Evolutionary conservation across 2,113 vertebrate species (phyloP).

Genomic region (Pogonocichla stellata): DNA sequence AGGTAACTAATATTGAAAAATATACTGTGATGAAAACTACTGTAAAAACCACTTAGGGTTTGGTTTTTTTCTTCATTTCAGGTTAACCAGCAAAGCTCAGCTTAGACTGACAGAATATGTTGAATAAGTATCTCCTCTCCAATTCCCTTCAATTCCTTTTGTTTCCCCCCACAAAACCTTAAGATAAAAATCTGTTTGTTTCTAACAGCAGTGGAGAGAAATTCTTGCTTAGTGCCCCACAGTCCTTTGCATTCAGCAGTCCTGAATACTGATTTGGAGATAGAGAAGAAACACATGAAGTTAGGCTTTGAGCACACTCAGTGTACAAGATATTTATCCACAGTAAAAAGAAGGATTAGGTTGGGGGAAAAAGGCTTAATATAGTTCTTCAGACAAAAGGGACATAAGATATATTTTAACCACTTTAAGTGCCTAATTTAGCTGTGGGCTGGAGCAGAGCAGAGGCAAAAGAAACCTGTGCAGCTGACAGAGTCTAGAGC

Average conservation of each 20-base stretch:
- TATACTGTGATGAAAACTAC: neutral
- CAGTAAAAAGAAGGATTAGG: neutral
- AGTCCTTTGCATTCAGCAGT: neutral
- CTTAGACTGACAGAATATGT: neutral
- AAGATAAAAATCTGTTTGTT: neutral
- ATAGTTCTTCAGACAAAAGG: neutral
- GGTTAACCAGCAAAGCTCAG: neutral
- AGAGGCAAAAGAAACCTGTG: neutral
- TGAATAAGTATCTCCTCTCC: neutral
- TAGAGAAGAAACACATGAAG: neutral
- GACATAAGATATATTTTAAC: neutral
- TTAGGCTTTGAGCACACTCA: neutral
- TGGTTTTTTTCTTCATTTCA: neutral
- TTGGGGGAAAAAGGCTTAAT: neutral
- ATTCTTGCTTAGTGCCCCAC: neutral
- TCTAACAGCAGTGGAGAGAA: neutral
- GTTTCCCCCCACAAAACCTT: accelerated
- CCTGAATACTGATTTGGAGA: neutral
- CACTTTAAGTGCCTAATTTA: neutral
- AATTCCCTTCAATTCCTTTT: neutral
- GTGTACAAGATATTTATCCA: neutral
- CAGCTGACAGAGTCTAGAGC: neutral
- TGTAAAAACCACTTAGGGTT: neutral
- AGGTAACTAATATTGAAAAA: neutral
- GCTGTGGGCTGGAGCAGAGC: neutral